Evolutionary conservation across 2,888 invertebrate genomes (phyloP).

Genomic region (Cerceris rybyensis): DNA sequence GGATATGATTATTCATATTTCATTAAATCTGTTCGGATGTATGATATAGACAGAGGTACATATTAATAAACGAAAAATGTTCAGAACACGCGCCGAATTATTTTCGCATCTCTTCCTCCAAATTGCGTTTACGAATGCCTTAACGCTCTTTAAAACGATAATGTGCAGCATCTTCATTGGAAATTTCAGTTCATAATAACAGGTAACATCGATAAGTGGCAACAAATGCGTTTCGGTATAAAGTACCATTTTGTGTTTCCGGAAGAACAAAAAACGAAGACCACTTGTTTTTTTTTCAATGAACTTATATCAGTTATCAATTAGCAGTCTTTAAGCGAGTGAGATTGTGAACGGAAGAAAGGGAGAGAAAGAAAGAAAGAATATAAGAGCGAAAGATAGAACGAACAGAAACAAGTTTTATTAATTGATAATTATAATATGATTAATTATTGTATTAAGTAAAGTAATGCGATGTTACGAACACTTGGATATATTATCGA

Average conservation of each 20-base stretch:
- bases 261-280: constrained; percentile 41
- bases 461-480: constrained; percentile 75
- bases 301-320: constrained; percentile 50
- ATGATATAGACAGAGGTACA: constrained; percentile 24
- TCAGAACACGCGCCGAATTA: constrained; percentile 37
- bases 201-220: constrained; percentile 46
- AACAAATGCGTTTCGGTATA: constrained; percentile 46
- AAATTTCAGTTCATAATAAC: constrained; percentile 36
- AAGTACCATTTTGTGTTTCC: constrained; percentile 59
- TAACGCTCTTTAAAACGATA: constrained; percentile 34
- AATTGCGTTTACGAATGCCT: constrained; percentile 52
- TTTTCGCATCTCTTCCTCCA: constrained; percentile 39
- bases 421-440: constrained; percentile 78
- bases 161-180: constrained; percentile 58
- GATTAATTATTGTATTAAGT: constrained; percentile 79
- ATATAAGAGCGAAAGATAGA: constrained; percentile 59
- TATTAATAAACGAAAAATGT: constrained; percentile 35
- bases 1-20: constrained; percentile 3
- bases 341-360: constrained; percentile 47
- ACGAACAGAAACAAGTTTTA: constrained; percentile 75
- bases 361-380: constrained; percentile 44
- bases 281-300: constrained; percentile 56
- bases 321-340: constrained; percentile 58
- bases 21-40: constrained; percentile 24
- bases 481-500: constrained; percentile 71